phyloP scores from a whole-genome alignment of 2,113 vertebrate species.

The Grammomys surdaster region DNA sequence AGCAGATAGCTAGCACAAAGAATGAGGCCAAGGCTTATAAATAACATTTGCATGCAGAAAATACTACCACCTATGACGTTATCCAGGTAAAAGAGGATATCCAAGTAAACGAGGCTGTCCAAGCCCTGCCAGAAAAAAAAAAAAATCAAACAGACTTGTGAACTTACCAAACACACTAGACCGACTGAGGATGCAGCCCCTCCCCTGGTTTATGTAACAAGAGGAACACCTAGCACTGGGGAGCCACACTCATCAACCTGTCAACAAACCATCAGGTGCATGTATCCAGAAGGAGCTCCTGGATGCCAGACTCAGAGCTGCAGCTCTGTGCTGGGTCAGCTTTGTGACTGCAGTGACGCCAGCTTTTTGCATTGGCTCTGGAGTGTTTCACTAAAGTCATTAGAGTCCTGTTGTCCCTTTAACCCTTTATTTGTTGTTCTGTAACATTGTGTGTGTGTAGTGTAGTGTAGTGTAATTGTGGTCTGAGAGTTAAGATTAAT shows the following conservation, averaged over 20 bases:
- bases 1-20: background rate
- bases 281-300: background rate
- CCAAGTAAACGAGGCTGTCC: background rate
- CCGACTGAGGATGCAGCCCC: background rate
- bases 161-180: background rate
- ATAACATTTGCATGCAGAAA: background rate
- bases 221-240: background rate
- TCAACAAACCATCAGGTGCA: too few relatives aligned
- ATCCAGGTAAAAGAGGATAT: background rate
- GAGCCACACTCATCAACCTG: background rate
- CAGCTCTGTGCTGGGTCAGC: background rate
- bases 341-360: background rate
- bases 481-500: background rate
- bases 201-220: background rate
- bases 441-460: background rate
- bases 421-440: background rate
- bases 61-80: too few relatives aligned
- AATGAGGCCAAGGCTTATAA: background rate
- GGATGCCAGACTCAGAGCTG: background rate
- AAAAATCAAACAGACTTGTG: background rate
- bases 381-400: background rate
- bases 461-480: background rate
- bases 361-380: background rate
- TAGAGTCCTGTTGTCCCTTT: background rate
- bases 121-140: background rate